Conservation (phyloP, 37 sponge, comb jelly and placozoan genomes). For the Amphimedon queenslandica region DNA sequence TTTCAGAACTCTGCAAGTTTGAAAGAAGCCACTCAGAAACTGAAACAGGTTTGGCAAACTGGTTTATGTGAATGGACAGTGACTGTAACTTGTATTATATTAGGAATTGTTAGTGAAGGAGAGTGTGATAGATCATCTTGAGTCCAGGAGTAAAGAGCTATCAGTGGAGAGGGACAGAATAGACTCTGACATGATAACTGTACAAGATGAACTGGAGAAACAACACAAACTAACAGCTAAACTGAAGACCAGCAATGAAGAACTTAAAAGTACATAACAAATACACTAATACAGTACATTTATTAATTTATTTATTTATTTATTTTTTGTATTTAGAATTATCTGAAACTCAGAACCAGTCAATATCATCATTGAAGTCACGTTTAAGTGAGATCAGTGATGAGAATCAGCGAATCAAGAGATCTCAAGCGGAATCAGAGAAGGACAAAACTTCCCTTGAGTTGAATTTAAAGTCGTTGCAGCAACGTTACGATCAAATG, state of each 20-base stretch:
- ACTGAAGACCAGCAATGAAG: too few species aligned
- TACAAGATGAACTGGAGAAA: too few species aligned
- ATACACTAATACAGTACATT: too few species aligned
- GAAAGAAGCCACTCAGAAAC: constrained; percentile 10
- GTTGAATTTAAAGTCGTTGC: constrained; percentile 29
- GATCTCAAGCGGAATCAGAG: not conserved
- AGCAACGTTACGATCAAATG: constrained; percentile 26
- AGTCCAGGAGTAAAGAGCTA: constrained; percentile 1
- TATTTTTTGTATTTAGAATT: constrained; percentile 3
- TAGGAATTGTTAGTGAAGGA: too few species aligned
- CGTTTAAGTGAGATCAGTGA: constrained; percentile 16
- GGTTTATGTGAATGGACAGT: too few species aligned
- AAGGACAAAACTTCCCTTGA: constrained; percentile 18
- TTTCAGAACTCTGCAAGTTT: not conserved
- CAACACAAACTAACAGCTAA: too few species aligned
- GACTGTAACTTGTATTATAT: too few species aligned
- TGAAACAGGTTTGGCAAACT: constrained; percentile 35
- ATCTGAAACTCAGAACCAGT: too few species aligned
- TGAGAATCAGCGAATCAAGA: constrained; percentile 8
- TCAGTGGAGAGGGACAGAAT: constrained; percentile 11
- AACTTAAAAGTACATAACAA: too few species aligned
- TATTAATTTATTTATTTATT: not conserved
- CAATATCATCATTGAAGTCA: constrained; percentile 5
- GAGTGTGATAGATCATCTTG: constrained; percentile 5
- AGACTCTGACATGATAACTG: too few species aligned